These are phyloP conservation scores for Panagrolaimus sp. DNA, from an alignment of 1,140 invertebrate genomes.

Conservation along the genomic window DNA sequence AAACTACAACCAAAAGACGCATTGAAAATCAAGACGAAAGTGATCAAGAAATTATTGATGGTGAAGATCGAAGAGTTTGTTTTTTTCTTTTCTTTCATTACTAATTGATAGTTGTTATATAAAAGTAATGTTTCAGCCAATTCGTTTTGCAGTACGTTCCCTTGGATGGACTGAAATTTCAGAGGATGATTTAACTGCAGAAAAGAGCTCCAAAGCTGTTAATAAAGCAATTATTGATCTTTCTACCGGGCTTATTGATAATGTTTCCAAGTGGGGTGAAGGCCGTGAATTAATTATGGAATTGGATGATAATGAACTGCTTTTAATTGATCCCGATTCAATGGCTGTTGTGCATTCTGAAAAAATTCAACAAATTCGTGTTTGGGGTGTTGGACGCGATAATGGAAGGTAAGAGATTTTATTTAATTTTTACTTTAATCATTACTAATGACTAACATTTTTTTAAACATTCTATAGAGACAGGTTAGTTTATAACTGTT, in stretches of 20 bases:
- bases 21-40: constrained; percentile 52
- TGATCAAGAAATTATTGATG: constrained; percentile 30
- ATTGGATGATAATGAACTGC: constrained; percentile 79
- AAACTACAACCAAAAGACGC: constrained; percentile 55
- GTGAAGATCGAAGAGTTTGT: constrained; percentile 19
- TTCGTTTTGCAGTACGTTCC: constrained; percentile 79
- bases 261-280: constrained; percentile 85
- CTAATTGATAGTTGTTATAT: no score
- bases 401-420: constrained; percentile 77
- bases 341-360: constrained; percentile 83
- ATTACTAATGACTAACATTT: constrained; percentile 4
- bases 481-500: constrained; percentile 15
- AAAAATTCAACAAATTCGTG: constrained; percentile 87
- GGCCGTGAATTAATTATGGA: constrained; percentile 93
- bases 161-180: constrained; percentile 87
- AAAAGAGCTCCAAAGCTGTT: constrained; percentile 84
- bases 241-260: constrained; percentile 78
- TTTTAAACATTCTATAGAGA: constrained; percentile 23
- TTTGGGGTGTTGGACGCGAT: constrained; percentile 92
- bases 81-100: background rate
- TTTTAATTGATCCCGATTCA: constrained; percentile 81
- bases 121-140: constrained; percentile 61
- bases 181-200: constrained; percentile 85
- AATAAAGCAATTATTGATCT: constrained; percentile 93
- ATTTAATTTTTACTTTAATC: constrained; percentile 18